Conservation (phyloP, 2,113 vertebrate genomes). For the Natator depressus region DNA sequence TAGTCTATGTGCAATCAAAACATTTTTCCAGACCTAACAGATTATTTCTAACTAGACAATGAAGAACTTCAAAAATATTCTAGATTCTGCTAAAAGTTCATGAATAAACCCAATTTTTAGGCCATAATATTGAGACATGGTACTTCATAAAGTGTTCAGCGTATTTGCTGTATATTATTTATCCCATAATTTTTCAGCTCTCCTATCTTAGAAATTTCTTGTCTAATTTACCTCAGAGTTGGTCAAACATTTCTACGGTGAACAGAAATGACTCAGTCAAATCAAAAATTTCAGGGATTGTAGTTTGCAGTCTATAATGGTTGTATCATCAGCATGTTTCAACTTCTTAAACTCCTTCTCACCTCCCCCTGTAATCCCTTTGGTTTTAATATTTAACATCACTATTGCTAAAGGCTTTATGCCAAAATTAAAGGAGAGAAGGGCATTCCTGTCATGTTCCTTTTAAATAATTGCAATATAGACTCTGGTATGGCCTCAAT, state of each 20-base stretch:
- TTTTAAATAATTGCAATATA: background rate
- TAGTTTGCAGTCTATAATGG: background rate
- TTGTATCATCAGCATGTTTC: background rate
- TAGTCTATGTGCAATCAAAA: background rate
- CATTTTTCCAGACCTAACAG: background rate
- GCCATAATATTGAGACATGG: background rate
- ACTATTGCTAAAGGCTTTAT: background rate
- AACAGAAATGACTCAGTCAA: background rate
- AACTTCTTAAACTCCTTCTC: background rate
- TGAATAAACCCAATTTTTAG: background rate
- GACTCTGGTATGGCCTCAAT: background rate
- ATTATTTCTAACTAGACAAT: background rate
- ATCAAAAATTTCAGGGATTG: background rate
- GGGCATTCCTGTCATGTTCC: background rate
- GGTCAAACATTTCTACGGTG: background rate
- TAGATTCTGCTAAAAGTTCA: background rate
- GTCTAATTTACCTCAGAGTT: background rate
- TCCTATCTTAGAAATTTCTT: background rate
- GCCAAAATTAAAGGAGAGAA: background rate
- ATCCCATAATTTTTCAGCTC: background rate
- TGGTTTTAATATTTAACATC: background rate
- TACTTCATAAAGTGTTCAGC: background rate
- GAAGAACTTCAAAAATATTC: background rate
- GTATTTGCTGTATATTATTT: background rate
- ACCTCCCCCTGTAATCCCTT: background rate